Conservation (phyloP, 2,888 invertebrate species). For the Drosophila crucigera region DNA sequence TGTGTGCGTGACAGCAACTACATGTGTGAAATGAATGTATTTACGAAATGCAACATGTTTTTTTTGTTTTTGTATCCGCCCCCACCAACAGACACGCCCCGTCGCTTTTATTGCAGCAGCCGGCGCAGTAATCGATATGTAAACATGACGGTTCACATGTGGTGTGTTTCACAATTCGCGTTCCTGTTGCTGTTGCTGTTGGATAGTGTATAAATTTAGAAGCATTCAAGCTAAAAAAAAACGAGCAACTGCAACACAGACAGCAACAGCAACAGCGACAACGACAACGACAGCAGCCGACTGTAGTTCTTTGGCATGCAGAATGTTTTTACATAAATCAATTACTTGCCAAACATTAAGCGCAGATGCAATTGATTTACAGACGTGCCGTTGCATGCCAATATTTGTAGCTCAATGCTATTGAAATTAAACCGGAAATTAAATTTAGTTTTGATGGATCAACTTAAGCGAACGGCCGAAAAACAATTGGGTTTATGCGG, state of each 20-base stretch:
- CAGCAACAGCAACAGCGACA: slow-evolving; percentile 25
- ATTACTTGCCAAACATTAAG: slow-evolving; percentile 76
- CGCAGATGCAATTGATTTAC: slow-evolving; percentile 54
- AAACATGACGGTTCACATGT: slow-evolving; percentile 67
- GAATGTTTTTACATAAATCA: slow-evolving; percentile 81
- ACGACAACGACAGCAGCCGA: slow-evolving; percentile 57
- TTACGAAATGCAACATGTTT: slow-evolving; percentile 71
- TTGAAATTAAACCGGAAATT: slow-evolving; percentile 44
- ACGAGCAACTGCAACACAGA: slow-evolving; percentile 16
- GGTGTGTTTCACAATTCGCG: slow-evolving; percentile 2
- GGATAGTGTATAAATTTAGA: slow-evolving; percentile 72
- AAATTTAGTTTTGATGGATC: slow-evolving; percentile 33
- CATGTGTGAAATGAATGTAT: slow-evolving; percentile 5
- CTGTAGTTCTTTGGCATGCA: slow-evolving; percentile 71
- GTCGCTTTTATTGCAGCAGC: slow-evolving; percentile 62
- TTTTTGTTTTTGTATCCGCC: slow-evolving; percentile 35
- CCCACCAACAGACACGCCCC: slow-evolving; percentile 24
- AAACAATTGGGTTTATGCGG: slow-evolving; percentile 23
- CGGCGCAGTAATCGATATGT: slow-evolving; percentile 73
- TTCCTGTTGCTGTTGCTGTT: slow-evolving; percentile 12
- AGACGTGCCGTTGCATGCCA: slow-evolving; percentile 16
- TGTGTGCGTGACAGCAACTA: slow-evolving; percentile 13
- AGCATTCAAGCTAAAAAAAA: slow-evolving; percentile 50
- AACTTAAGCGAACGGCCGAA: background rate
- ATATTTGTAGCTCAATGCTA: slow-evolving; percentile 3